phyloP scores from a whole-genome alignment of 1,140 invertebrate species.

The Mylabris phalerata region DNA sequence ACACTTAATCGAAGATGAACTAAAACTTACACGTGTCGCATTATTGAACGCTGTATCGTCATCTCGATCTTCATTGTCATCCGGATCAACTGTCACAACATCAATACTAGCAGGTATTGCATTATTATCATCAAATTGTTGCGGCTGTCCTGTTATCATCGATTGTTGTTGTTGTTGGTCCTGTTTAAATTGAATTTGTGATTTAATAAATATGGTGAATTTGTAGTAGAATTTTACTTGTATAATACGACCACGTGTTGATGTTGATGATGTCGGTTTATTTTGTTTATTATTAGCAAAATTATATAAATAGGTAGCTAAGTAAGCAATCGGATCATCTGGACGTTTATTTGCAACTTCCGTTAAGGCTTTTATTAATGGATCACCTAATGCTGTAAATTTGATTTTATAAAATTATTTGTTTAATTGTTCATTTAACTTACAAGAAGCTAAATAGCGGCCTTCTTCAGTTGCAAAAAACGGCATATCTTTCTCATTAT shows the following conservation, averaged over 20 bases:
- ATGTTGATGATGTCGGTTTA: slow-evolving; percentile 16
- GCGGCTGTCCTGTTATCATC: slow-evolving; percentile 16
- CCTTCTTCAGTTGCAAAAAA: slow-evolving; percentile 75
- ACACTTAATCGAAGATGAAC: too few relatives aligned
- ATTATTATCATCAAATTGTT: slow-evolving; percentile 43
- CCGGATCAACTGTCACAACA: slow-evolving; percentile 38
- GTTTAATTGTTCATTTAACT: slow-evolving; percentile 38
- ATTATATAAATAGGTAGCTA: slow-evolving; percentile 74
- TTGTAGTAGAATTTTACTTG: slow-evolving; percentile 23
- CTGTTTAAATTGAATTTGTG: slow-evolving; percentile 11
- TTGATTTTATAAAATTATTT: background rate
- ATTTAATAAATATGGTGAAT: slow-evolving; percentile 2
- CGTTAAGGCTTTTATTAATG: slow-evolving; percentile 76
- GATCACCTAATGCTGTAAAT: slow-evolving; percentile 71
- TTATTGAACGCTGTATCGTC: slow-evolving; percentile 52
- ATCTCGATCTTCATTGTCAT: slow-evolving; percentile 25
- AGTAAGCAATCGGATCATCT: slow-evolving; percentile 72
- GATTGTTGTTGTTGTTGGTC: slow-evolving; percentile 15
- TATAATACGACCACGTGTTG: slow-evolving; percentile 21
- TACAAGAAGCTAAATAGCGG: slow-evolving; percentile 72
- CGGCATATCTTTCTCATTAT: slow-evolving; percentile 57
- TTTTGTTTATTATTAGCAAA: slow-evolving; percentile 53
- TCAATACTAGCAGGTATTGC: slow-evolving; percentile 37
- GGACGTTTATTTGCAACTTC: slow-evolving; percentile 76
- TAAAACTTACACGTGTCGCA: slow-evolving; percentile 50